Conservation (phyloP, 2,113 vertebrate genomes). For the Heliornis fulica region DNA sequence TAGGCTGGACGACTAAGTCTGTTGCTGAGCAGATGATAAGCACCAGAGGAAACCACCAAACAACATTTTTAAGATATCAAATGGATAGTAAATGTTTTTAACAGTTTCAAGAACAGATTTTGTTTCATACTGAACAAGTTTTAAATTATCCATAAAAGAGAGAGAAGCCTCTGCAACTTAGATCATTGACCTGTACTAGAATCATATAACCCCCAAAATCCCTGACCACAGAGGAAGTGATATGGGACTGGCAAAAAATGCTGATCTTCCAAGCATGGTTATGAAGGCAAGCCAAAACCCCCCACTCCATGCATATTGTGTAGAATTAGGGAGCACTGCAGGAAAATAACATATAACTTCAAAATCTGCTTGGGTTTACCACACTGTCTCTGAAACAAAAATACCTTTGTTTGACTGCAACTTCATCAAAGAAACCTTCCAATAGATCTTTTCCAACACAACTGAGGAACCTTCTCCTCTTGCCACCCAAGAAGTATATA, state of each 20-base stretch:
- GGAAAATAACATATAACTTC: not conserved
- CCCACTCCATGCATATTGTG: not conserved
- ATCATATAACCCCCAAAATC: not conserved
- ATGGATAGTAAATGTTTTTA: not conserved
- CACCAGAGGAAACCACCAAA: not conserved
- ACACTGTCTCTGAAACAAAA: not conserved
- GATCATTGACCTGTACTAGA: not conserved
- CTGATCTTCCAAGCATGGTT: not conserved
- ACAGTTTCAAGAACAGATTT: not conserved
- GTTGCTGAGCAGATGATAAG: not conserved
- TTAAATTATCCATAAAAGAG: not conserved
- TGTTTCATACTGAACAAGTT: not conserved
- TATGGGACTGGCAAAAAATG: not conserved
- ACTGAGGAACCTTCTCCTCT: not conserved
- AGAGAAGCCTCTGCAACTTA: not conserved
- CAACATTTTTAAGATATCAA: not conserved
- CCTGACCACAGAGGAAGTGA: not conserved
- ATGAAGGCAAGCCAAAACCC: not conserved
- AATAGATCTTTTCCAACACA: not conserved
- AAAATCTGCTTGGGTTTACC: not conserved
- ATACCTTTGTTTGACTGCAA: not conserved
- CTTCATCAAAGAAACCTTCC: not conserved
- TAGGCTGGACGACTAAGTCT: not conserved
- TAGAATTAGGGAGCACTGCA: not conserved
- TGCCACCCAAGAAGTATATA: not conserved